Conservation (phyloP, 1,140 invertebrate species). For the Heliconius hewitsoni region DNA sequence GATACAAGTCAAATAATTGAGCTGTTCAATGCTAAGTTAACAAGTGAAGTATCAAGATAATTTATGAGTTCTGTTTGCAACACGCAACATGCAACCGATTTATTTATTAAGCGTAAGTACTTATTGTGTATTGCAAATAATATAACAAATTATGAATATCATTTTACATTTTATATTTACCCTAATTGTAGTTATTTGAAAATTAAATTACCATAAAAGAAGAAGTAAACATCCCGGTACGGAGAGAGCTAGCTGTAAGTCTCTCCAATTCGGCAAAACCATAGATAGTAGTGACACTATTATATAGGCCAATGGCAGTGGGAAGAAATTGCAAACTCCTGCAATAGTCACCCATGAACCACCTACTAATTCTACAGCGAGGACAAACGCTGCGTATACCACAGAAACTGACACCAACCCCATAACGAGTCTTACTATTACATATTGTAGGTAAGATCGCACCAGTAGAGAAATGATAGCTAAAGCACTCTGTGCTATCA, state of each 20-base stretch:
- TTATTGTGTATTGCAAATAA: neutral
- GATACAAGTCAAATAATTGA: slow-evolving; percentile 3
- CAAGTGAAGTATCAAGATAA: neutral
- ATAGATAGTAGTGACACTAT: slow-evolving; percentile 87
- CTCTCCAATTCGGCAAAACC: slow-evolving; percentile 87
- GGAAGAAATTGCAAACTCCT: slow-evolving; percentile 88
- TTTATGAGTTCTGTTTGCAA: neutral
- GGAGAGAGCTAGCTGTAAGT: slow-evolving; percentile 87
- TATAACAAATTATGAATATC: too few relatives aligned
- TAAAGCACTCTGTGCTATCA: slow-evolving; percentile 85
- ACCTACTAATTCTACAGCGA: slow-evolving; percentile 87
- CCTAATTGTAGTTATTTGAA: too few relatives aligned
- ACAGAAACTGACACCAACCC: slow-evolving; percentile 87
- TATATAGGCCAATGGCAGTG: slow-evolving; percentile 87
- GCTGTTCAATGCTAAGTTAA: neutral
- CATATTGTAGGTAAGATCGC: slow-evolving; percentile 85
- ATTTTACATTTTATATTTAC: too few relatives aligned
- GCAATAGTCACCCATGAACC: slow-evolving; percentile 88
- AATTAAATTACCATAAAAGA: slow-evolving; percentile 82
- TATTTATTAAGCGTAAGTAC: neutral
- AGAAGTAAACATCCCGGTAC: slow-evolving; percentile 86
- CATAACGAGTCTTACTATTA: slow-evolving; percentile 83
- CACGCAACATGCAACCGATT: neutral
- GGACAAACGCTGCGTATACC: slow-evolving; percentile 87
- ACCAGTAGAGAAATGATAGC: slow-evolving; percentile 84